Conservation (phyloP, 2,797 vertebrate genomes). For the Graptemys geographica region DNA sequence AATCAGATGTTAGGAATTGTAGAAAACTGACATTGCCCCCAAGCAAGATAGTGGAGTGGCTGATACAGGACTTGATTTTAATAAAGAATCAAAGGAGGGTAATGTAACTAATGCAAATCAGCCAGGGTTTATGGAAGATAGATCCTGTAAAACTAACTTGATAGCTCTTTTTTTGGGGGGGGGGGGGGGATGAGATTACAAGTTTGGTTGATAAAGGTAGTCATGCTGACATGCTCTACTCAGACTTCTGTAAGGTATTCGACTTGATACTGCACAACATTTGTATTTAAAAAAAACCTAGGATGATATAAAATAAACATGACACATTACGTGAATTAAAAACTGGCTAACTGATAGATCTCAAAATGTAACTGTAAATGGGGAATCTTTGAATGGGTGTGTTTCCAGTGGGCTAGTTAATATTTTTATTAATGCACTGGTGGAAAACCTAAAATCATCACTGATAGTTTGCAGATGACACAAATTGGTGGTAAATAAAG, state of each 20-base stretch:
- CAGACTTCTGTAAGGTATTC: not conserved
- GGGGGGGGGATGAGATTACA: not conserved
- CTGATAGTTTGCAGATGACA: not conserved
- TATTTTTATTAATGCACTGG: not conserved
- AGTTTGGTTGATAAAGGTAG: not conserved
- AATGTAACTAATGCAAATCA: not conserved
- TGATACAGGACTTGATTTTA: not conserved
- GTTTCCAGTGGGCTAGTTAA: not conserved
- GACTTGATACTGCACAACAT: not conserved
- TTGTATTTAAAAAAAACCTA: not conserved
- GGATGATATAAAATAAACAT: not conserved
- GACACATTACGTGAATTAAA: not conserved
- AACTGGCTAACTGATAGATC: not conserved
- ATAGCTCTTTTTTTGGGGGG: not conserved
- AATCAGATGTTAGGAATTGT: not conserved
- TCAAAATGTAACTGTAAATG: not conserved
- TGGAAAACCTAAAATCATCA: not conserved
- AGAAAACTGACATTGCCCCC: not conserved
- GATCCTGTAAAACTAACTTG: not conserved
- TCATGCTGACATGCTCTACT: not conserved
- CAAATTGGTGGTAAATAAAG: not conserved
- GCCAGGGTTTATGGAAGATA: not conserved
- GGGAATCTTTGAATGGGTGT: not conserved
- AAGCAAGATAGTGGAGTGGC: not conserved
- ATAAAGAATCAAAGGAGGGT: not conserved